These are phyloP conservation scores for Athrips mouffetella DNA, from an alignment of 2,888 invertebrate genomes.

Conservation along the genomic window DNA sequence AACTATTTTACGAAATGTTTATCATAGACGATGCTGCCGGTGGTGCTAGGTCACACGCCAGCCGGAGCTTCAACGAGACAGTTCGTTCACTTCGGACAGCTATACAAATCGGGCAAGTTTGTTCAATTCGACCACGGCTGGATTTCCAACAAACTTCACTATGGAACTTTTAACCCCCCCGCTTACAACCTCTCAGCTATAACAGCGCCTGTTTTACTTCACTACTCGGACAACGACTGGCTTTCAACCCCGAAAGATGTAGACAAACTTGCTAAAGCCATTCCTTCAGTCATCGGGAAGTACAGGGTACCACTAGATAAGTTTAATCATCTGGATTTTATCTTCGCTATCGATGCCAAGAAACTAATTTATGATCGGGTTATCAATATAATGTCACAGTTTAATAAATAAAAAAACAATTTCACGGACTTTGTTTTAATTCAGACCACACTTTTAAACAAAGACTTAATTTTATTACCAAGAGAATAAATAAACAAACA, in stretches of 20 bases:
- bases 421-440: constrained; percentile 15
- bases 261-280: constrained; percentile 49
- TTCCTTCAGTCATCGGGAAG: constrained; percentile 65
- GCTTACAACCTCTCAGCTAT: constrained; percentile 66
- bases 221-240: constrained; percentile 75
- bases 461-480: too few relatives aligned
- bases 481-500: too few relatives aligned
- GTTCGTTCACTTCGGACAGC: constrained; percentile 72
- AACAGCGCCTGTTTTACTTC: constrained; percentile 65
- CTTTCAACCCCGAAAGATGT: constrained; percentile 69
- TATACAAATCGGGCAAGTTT: constrained; percentile 66
- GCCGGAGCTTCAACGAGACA: constrained; percentile 72
- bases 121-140: constrained; percentile 71
- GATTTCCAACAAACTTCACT: constrained; percentile 55
- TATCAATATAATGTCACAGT: constrained; percentile 62
- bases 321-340: constrained; percentile 79
- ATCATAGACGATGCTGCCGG: constrained; percentile 72
- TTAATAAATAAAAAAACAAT: constrained; percentile 35
- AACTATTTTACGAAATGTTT: constrained; percentile 5
- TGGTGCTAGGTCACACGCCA: constrained; percentile 70
- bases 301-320: constrained; percentile 61
- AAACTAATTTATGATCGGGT: constrained; percentile 77
- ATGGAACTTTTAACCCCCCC: constrained; percentile 72
- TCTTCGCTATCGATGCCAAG: constrained; percentile 77
- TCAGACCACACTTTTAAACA: background rate